These are phyloP conservation scores for Leuciscus waleckii DNA, from an alignment of 2,797 vertebrate genomes.

Conservation along the genomic window DNA sequence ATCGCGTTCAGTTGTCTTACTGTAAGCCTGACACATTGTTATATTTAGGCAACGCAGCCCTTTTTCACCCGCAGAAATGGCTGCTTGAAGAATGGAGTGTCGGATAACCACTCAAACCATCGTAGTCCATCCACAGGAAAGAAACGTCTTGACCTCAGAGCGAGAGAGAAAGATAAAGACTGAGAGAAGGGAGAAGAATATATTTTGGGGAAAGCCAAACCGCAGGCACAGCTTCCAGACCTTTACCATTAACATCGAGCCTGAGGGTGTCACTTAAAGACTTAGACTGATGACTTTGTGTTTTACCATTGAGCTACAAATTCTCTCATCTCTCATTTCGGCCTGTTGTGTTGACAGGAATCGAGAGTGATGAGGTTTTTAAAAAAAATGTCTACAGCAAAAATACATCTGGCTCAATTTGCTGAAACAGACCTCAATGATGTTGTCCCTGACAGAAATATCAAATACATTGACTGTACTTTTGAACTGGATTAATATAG, in stretches of 20 bases:
- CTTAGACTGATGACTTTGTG: conserved; percentile 62
- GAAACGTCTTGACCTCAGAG: conserved; percentile 73
- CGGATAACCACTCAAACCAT: conserved; percentile 61
- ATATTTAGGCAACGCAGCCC: conserved; percentile 68
- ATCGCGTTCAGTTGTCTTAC: not conserved
- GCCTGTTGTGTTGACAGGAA: conserved; percentile 41
- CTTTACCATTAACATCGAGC: conserved; percentile 68
- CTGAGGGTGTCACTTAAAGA: conserved; percentile 67
- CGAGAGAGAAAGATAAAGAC: conserved; percentile 64
- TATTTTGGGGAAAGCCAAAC: conserved; percentile 67
- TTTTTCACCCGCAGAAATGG: conserved; percentile 63
- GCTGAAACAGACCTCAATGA: conserved; percentile 29
- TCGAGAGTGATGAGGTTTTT: conserved; percentile 40
- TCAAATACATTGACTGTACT: conserved; percentile 16
- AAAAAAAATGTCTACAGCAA: conserved; percentile 16
- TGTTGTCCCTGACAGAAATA: conserved; percentile 31
- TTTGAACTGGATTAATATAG: conserved; percentile 27
- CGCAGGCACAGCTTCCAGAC: conserved; percentile 68
- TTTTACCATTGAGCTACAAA: conserved; percentile 46
- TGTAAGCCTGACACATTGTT: conserved; percentile 32
- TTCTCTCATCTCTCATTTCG: conserved; percentile 41
- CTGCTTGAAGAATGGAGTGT: conserved; percentile 68
- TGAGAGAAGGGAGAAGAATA: conserved; percentile 27
- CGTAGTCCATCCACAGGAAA: conserved; percentile 63
- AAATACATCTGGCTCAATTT: conserved; percentile 35